Base-by-base conservation (phyloP, 2,797 vertebrate genomes). In the Sebastes melanostomus region DNA sequence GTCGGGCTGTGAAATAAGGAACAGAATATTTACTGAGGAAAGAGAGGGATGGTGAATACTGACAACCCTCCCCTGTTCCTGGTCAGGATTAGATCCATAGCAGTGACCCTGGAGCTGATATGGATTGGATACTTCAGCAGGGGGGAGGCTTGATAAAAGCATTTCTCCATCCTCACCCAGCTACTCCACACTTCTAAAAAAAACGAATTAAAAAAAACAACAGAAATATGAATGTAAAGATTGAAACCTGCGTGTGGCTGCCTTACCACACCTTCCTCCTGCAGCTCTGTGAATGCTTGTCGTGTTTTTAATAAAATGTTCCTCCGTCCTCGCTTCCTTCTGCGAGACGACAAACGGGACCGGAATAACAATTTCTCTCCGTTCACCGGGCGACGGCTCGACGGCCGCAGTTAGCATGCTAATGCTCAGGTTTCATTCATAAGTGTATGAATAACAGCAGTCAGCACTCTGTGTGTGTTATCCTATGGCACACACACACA, bases 301-400 rank as follows among this genome's bases (percentile, higher is more conserved):
- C 1, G 2, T 69, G 58, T 69, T 66, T 81, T 71, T 66, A 81
- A 76, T 66, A 71, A 66, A 60, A 66, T 24, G 59, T 63, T 34
- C 72, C 73, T 82, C 52, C 68, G 46, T 83, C 77, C 22, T 25
- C 3, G 4, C 67, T 66, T 73, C 69, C 60, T 73, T 67, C 72
- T 69, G 42, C 61, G 3, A 74, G 76, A 69, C 65, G 27, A 46
- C 75, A 78, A 46, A 67, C 70, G 58, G 46, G 62, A 86, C 34
- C 66, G 63, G 68, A 88, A 84, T 83, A 69, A 76, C 74, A 88
- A 86, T 87, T 62, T 79, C 59, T 74, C 74, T 24, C 16, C 30
- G 24, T 82, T 66, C 22, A 25, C 24, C 3, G 4, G 12, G 25
- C n/a, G 12, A 3, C 25, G 5, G 34, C 20, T 67, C 34, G 13